phyloP scores from a whole-genome alignment of 2,113 vertebrate genomes.

The Leptobrachium leishanense region DNA sequence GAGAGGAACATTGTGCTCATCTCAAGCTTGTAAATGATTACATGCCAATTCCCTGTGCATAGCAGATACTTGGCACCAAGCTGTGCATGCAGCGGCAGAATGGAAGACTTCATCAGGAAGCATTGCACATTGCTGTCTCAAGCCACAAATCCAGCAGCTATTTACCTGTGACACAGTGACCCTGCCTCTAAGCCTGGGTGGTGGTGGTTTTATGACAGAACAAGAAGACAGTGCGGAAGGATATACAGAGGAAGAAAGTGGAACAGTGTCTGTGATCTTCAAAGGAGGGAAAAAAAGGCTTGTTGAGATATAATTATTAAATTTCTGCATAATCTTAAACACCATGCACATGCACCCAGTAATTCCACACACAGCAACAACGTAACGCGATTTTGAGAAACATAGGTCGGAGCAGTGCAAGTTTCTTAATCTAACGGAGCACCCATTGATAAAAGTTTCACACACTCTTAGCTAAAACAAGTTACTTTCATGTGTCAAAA shows the following conservation, averaged over 20 bases:
- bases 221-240: constrained; percentile 62
- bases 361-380: background rate
- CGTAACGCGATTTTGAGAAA: background rate
- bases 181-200: constrained; percentile 62
- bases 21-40: too few relatives aligned
- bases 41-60: constrained; percentile 7
- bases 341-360: constrained; percentile 3
- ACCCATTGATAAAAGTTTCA: too few relatives aligned
- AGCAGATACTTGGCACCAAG: background rate
- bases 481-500: constrained; percentile 47
- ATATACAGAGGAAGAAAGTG: constrained; percentile 61
- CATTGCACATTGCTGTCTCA: constrained; percentile 41
- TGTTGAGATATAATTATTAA: constrained; percentile 51
- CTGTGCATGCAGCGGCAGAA: constrained; percentile 26
- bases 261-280: constrained; percentile 63
- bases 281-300: constrained; percentile 58
- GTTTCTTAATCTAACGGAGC: background rate
- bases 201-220: constrained; percentile 64
- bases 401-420: too few relatives aligned
- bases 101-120: constrained; percentile 25
- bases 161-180: constrained; percentile 64
- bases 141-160: constrained; percentile 54
- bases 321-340: background rate
- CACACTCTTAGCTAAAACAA: background rate
- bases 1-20: too few relatives aligned